Evolutionary conservation across 2,113 vertebrate species (phyloP).

Genomic region (Meles meles): DNA sequence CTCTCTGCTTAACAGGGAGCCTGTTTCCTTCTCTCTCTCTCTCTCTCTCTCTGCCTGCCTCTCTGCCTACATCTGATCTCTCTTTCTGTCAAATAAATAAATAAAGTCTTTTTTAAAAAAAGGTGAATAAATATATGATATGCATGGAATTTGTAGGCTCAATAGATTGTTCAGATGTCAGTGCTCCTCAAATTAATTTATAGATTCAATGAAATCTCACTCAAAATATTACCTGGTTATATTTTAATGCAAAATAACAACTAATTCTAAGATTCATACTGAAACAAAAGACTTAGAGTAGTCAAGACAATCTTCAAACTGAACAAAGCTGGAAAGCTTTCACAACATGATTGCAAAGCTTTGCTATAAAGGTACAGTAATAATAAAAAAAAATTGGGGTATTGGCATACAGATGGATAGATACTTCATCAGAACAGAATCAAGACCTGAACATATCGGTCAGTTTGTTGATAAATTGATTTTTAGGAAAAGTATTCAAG

Average conservation of each 20-base stretch:
- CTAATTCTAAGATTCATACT: not conserved
- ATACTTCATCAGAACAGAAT: not conserved
- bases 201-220: not conserved
- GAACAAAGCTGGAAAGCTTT: not conserved
- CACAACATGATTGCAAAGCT: not conserved
- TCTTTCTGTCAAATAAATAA: too few relatives aligned
- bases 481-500: not conserved
- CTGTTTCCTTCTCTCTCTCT: too few relatives aligned
- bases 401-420: not conserved
- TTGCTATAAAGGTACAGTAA: not conserved
- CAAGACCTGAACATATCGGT: not conserved
- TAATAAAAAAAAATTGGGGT: not conserved
- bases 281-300: not conserved
- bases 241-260: not conserved
- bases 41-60: too few relatives aligned
- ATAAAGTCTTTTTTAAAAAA: too few relatives aligned
- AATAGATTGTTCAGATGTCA: not conserved
- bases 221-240: not conserved
- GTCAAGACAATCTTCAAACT: not conserved
- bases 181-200: not conserved
- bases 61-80: too few relatives aligned
- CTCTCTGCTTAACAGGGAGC: too few relatives aligned
- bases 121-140: not conserved
- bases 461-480: not conserved
- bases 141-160: not conserved